Evolutionary conservation across 1,140 invertebrate species (phyloP), one percentile per base, ranked within the genome.

Genomic region (Sipha flava): DNA sequence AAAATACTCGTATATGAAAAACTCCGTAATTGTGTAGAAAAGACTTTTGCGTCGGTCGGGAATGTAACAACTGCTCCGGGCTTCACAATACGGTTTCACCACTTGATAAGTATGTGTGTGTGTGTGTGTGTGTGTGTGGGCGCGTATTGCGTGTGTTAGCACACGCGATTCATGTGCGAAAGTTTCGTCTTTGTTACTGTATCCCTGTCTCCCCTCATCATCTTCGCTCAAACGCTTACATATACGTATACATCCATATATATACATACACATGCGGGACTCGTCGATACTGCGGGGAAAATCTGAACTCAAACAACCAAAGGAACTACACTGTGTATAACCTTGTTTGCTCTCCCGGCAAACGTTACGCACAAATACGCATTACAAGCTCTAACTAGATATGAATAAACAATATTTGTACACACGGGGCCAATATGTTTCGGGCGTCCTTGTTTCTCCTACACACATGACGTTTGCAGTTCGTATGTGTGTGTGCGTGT

Each of bases 351-450:
- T 73, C 16, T 34, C 18, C 16, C 29, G n/a, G 12, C 45, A 52
- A 73, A 73, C 18, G 70, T 73, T 73, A 73, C 47, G 70, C 43
- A 52, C 45, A 73, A 73, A 73, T 52, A 73, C 70, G 45, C 70
- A 52, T 73, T 73, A 73, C 70, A 12, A 34, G 45, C 26, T 47
- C 70, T 73, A 73, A 73, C 70, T 73, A 73, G 70, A 70, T 70
- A 70, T 70, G 40, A 70, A 70, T 70, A 70, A 70, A 70, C 66
- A 70, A 47, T 70, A 45, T 29, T n/a, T 47, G 37, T 23, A 26
- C 12, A 26, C 23, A 47, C n/a, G 21, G 21, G 26, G 26, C 40
- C 6, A 34, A 43, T n/a, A 68, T 37, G 14, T 57, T 45, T 68
- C 1, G 21, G 62, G 16, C 9, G 62, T n/a, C 26, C n/a, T 26